Evolutionary conservation across 2,113 vertebrate genomes (phyloP).

Genomic region (Takifugu flavidus): DNA sequence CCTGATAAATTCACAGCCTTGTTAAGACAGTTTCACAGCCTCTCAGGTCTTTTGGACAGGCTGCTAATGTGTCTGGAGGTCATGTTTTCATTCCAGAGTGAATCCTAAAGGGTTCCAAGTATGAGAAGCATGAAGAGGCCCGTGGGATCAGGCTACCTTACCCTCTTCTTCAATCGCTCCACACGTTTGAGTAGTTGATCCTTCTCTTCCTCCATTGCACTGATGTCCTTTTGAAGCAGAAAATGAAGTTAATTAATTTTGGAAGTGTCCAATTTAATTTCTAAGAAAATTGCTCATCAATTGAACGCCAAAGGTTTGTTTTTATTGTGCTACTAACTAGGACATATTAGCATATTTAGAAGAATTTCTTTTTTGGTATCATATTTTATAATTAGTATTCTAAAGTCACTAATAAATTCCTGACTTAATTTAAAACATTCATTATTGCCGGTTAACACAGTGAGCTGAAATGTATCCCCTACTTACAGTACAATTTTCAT

Average conservation of each 20-base stretch:
- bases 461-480: too few species aligned
- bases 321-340: too few species aligned
- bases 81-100: constrained; percentile 80
- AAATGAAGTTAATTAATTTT: background rate
- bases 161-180: constrained; percentile 92
- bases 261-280: too few species aligned
- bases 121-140: constrained; percentile 46
- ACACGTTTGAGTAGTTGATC: constrained; percentile 94
- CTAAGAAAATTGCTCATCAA: too few species aligned
- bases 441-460: too few species aligned
- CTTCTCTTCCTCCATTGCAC: constrained; percentile 96
- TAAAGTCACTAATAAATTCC: too few species aligned
- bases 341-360: too few species aligned
- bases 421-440: too few species aligned
- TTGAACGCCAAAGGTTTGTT: too few species aligned
- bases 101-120: constrained; percentile 60
- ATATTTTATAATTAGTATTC: too few species aligned
- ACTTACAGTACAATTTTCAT: too few species aligned
- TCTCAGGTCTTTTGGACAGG: constrained; percentile 66
- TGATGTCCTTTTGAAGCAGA: constrained; percentile 82
- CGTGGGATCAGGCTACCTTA: constrained; percentile 61
- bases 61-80: constrained; percentile 65
- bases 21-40: constrained; percentile 65
- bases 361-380: too few species aligned
- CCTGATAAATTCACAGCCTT: constrained; percentile 39